phyloP scores from a whole-genome alignment of 1,140 invertebrate species.

The Parapsyche elsis region DNA sequence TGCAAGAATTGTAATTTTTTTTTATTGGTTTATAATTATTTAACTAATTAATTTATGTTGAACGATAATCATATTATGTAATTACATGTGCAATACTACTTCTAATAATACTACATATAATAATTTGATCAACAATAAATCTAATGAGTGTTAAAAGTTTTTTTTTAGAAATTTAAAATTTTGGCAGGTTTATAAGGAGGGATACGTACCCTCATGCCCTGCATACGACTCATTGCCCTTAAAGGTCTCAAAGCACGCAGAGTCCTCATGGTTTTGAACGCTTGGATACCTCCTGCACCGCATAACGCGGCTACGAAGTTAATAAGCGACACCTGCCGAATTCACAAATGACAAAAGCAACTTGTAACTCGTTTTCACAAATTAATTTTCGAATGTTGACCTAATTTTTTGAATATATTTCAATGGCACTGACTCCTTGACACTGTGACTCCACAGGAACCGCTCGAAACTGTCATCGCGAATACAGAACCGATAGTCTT shows the following conservation, averaged over 20 bases:
- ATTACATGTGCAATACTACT: no score
- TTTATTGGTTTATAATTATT: no score
- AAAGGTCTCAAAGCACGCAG: slow-evolving; percentile 93
- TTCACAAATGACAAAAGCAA: slow-evolving; percentile 55
- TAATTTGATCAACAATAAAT: no score
- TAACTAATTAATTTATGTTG: no score
- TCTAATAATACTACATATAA: no score
- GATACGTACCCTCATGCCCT: slow-evolving; percentile 96
- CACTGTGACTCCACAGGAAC: background rate
- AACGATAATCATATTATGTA: no score
- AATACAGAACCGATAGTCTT: background rate
- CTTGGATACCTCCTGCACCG: slow-evolving; percentile 95
- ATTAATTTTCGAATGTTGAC: background rate
- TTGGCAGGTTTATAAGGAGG: background rate
- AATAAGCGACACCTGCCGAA: slow-evolving; percentile 90
- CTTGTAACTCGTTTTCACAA: slow-evolving; percentile 4
- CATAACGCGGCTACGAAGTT: slow-evolving; percentile 95
- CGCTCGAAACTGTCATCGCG: background rate
- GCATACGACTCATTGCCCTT: slow-evolving; percentile 96
- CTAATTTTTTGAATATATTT: background rate
- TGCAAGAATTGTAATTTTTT: no score
- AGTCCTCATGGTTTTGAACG: slow-evolving; percentile 98
- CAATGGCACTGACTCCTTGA: background rate
- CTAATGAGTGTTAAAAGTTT: no score
- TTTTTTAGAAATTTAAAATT: no score